phyloP scores from a whole-genome alignment of 2,113 vertebrate species.

The Vombatus ursinus region DNA sequence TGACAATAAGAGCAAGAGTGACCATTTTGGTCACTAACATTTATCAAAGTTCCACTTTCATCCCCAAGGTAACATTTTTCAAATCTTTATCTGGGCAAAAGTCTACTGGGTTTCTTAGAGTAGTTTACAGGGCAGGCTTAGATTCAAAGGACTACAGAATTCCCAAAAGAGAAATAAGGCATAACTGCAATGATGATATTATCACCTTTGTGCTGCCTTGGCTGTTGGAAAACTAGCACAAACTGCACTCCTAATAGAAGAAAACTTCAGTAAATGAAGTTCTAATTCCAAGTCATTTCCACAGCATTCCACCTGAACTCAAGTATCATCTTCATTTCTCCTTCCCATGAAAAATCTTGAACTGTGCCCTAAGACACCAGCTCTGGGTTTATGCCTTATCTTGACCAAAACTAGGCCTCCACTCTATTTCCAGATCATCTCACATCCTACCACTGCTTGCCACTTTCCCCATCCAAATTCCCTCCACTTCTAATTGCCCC shows the following conservation, averaged over 20 bases:
- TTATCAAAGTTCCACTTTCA: neutral
- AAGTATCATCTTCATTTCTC: neutral
- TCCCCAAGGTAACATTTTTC: neutral
- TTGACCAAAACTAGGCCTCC: neutral
- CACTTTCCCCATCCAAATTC: neutral
- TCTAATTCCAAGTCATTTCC: neutral
- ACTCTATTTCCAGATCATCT: neutral
- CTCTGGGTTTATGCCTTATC: neutral
- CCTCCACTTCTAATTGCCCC: neutral
- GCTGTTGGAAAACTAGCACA: constrained; percentile 68
- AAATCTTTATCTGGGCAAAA: neutral
- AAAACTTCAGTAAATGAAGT: accelerated
- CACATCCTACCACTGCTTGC: neutral
- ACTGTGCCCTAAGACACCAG: neutral
- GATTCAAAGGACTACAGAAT: constrained; percentile 42
- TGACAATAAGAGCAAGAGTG: neutral
- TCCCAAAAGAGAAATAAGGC: constrained; percentile 63
- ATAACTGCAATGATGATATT: constrained; percentile 58
- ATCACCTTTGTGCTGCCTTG: constrained; percentile 15
- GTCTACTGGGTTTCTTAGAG: constrained; percentile 37
- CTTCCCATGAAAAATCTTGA: neutral
- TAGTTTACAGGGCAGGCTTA: neutral
- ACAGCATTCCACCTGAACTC: too few species aligned
- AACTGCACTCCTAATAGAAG: neutral
- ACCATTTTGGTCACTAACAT: neutral